Evolutionary conservation across 2,888 invertebrate species (phyloP), one percentile per base, ranked within the genome.

Genomic region (Petrolisthes manimaculis): DNA sequence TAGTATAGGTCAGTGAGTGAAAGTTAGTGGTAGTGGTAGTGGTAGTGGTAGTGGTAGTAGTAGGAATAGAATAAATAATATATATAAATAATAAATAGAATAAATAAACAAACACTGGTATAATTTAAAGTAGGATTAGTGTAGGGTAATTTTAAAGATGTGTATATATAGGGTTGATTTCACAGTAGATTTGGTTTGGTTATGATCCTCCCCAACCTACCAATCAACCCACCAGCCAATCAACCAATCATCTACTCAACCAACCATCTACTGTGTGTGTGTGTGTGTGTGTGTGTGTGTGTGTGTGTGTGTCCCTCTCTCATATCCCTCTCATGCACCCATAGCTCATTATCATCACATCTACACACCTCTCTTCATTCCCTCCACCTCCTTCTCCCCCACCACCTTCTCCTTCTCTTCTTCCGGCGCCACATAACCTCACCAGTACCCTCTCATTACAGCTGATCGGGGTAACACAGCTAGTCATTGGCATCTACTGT

Each of bases 401-500:
- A n/a, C n/a, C n/a, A n/a, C n/a, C n/a, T n/a, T 37, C 37, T 37
- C 37, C 37, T 37, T 2, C 37, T 37, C 21, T n/a, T 75, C 14
- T 0, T 24, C 18, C 24, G n/a, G 54, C 53, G n/a, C 5, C 21
- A 51, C 56, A 71, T 51, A 24, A 18, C n/a, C 56, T 61, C 5
- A 75, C 77, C 12, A 21, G 51, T 54, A 21, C 37, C 12, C 3
- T 67, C 14, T 67, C 51, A 21, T 56, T 79, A 5, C 89, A 91
- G 91, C 54, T 71, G 55, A 89, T 91, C 71, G 91, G 91, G 71
- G 84, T 91, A 18, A 75, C 85, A 1, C 82, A 91, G 85, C 71
- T 89, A 14, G 85, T 89, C 55, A 83, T 91, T 18, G 91, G 88
- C 67, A 91, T 91, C 79, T 91, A 91, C 83, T 91, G 91, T 37